A percentile compares a stretch with the other conserved stretches of the same genome.
These are phyloP conservation scores for Halcyon senegalensis DNA, from an alignment of 2,113 vertebrate species.

Conservation along the genomic window DNA sequence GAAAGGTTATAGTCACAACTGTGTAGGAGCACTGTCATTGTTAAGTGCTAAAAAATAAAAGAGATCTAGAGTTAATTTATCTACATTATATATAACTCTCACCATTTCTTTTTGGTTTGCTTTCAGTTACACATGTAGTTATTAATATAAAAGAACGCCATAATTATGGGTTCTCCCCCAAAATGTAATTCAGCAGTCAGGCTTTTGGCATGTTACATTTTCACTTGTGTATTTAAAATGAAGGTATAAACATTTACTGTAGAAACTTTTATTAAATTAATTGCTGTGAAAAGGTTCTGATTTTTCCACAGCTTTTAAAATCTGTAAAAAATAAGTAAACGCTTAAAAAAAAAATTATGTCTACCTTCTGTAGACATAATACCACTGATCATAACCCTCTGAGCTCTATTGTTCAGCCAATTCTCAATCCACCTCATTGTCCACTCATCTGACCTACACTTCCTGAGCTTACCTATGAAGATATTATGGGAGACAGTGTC, in stretches of 20 bases:
- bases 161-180: not conserved
- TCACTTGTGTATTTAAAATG: not conserved
- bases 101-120: not conserved
- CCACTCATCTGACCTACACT: no score
- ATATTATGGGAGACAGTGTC: no score
- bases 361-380: no score
- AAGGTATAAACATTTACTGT: not conserved
- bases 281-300: not conserved
- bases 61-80: not conserved
- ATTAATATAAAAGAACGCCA: not conserved
- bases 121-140: not conserved
- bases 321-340: not conserved
- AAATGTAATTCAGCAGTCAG: not conserved
- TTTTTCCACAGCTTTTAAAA: not conserved
- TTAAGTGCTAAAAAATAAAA: not conserved
- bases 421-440: no score
- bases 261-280: not conserved
- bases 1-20: not conserved
- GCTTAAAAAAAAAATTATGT: no score
- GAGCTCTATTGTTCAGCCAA: no score
- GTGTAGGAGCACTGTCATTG: not conserved
- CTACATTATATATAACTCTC: not conserved
- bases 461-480: no score
- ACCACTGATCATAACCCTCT: no score
- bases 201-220: not conserved